These are phyloP conservation scores for Deroplatys truncata DNA, from an alignment of 2,888 invertebrate species.

Conservation along the genomic window DNA sequence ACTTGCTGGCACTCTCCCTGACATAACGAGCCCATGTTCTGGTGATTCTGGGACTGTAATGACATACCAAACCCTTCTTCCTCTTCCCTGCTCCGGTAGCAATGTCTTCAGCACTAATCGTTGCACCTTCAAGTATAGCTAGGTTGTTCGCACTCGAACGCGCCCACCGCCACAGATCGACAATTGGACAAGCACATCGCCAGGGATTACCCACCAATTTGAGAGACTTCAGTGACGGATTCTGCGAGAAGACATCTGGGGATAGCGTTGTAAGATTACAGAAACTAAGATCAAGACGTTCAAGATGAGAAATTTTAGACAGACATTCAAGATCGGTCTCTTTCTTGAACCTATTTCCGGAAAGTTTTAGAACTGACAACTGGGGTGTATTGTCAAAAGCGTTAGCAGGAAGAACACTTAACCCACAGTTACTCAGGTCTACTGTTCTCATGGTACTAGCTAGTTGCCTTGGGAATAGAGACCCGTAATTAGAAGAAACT, in stretches of 20 bases:
- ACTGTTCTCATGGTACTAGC: slow-evolving; percentile 56
- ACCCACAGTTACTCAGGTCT: slow-evolving; percentile 62
- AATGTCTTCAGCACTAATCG: slow-evolving; percentile 56
- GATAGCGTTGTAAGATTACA: slow-evolving; percentile 46
- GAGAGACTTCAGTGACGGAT: slow-evolving; percentile 53
- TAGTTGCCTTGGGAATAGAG: slow-evolving; percentile 59
- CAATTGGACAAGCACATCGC: slow-evolving; percentile 63
- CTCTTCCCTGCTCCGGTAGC: slow-evolving; percentile 60
- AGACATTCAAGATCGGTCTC: slow-evolving; percentile 43
- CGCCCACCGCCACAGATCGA: slow-evolving; percentile 71
- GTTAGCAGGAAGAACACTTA: slow-evolving; percentile 55
- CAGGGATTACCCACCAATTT: slow-evolving; percentile 67
- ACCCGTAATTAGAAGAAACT: slow-evolving; percentile 56
- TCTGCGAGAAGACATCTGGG: slow-evolving; percentile 54
- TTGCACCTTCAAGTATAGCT: slow-evolving; percentile 61
- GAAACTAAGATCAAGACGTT: slow-evolving; percentile 18
- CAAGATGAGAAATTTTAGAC: slow-evolving; percentile 4
- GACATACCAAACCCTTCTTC: slow-evolving; percentile 60
- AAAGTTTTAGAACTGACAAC: slow-evolving; percentile 59
- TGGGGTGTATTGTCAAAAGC: slow-evolving; percentile 60
- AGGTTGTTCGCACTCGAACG: slow-evolving; percentile 60
- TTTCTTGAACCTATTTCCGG: slow-evolving; percentile 57
- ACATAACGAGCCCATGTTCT: background rate
- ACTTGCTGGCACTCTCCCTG: background rate
- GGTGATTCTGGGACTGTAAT: slow-evolving; percentile 42